A percentile compares a stretch with the other conserved stretches of the same genome.
Evolutionary conservation across 2,113 vertebrate species (phyloP).

Genomic region (Spheniscus mendiculus): DNA sequence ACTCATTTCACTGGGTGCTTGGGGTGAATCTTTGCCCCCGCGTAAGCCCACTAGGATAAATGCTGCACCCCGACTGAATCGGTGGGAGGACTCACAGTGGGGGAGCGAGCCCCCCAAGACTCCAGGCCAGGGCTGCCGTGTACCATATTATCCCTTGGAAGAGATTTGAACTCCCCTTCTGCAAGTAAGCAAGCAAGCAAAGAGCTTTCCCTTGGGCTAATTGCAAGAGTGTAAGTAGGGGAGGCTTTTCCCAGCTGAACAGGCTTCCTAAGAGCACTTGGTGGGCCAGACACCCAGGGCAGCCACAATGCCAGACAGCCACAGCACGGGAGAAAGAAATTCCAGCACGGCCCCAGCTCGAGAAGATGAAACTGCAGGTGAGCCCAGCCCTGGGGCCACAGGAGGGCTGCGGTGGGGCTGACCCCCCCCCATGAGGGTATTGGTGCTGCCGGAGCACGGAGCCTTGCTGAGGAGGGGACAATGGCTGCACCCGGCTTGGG

Average conservation of each 20-base stretch:
- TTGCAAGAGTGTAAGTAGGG: rapidly evolving
- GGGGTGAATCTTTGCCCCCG: not conserved
- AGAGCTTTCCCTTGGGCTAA: not conserved
- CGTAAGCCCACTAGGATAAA: not conserved
- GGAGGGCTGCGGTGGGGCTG: not conserved
- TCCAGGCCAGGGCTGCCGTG: not conserved
- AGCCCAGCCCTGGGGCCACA: not conserved
- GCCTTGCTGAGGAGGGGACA: not conserved
- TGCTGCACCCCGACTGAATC: rapidly evolving
- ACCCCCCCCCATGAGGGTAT: not conserved
- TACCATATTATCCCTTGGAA: not conserved
- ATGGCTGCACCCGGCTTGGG: not conserved
- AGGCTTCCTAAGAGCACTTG: not conserved
- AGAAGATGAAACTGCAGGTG: not conserved
- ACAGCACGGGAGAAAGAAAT: not conserved
- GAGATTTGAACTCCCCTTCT: not conserved
- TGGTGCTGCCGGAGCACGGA: rapidly evolving
- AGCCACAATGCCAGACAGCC: not conserved
- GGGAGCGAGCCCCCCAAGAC: not conserved
- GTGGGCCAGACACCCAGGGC: not conserved
- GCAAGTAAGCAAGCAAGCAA: not conserved
- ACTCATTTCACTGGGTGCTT: not conserved
- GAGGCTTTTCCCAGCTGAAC: not conserved
- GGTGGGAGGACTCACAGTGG: not conserved
- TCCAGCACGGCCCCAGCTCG: rapidly evolving